Evolutionary conservation across 2,797 vertebrate species (phyloP).

Genomic region (Loriculus beryllinus): DNA sequence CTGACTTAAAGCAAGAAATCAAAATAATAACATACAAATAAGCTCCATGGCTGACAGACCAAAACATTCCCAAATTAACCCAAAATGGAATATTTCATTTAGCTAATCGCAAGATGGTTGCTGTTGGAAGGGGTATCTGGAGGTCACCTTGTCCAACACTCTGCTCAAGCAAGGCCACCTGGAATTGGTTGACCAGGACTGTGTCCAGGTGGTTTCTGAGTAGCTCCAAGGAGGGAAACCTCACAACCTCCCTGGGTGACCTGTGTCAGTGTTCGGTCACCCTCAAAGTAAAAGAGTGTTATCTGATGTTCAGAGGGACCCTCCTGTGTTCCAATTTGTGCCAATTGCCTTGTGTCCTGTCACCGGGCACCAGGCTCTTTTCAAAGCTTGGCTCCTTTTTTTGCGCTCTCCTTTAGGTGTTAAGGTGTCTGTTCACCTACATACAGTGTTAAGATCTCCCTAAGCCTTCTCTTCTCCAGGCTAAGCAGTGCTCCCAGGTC

Average conservation of each 20-base stretch:
- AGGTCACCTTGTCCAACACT: neutral
- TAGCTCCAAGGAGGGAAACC: neutral
- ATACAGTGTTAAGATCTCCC: neutral
- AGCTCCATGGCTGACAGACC: neutral
- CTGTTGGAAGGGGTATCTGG: neutral
- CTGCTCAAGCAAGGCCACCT: neutral
- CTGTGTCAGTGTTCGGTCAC: neutral
- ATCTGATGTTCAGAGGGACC: neutral
- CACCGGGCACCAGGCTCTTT: neutral
- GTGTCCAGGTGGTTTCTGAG: neutral
- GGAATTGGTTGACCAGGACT: neutral
- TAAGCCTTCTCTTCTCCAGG: neutral
- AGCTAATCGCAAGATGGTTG: neutral
- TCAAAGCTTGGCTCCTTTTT: neutral
- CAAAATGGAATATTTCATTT: neutral
- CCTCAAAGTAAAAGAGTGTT: neutral
- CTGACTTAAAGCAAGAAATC: neutral
- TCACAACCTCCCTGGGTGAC: neutral
- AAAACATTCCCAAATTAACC: neutral
- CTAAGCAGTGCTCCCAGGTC: neutral
- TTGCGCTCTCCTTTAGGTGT: neutral
- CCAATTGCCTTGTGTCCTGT: neutral
- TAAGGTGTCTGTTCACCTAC: neutral
- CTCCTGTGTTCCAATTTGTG: neutral
- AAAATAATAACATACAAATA: neutral